phyloP scores from a whole-genome alignment of 2,888 invertebrate species.

The Tetragonisca angustula region DNA sequence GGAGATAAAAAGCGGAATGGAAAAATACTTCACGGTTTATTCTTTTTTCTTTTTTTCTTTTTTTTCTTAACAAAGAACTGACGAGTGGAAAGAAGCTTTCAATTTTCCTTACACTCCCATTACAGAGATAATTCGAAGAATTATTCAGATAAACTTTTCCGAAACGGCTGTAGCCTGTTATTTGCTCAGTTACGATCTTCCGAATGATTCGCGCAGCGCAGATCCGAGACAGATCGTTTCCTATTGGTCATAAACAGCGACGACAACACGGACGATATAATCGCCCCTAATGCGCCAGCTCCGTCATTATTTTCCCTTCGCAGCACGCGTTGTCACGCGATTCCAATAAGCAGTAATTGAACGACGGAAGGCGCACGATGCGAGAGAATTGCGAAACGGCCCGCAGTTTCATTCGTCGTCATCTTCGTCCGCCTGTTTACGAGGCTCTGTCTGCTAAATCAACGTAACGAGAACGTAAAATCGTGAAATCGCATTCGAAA shows the following conservation, averaged over 20 bases:
- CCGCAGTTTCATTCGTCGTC: background rate
- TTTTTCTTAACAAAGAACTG: too few relatives aligned
- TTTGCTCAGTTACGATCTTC: background rate
- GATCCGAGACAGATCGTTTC: background rate
- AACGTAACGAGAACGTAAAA: conserved; percentile 22
- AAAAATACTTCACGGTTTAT: background rate
- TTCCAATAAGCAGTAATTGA: conserved; percentile 17
- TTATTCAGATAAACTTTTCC: too few relatives aligned
- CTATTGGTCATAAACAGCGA: background rate
- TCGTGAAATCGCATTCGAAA: conserved; percentile 39
- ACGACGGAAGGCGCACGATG: background rate
- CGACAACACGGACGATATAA: background rate
- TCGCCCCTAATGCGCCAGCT: background rate
- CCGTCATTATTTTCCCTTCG: background rate
- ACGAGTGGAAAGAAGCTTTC: background rate
- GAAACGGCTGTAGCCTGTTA: too few relatives aligned
- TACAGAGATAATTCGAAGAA: too few relatives aligned
- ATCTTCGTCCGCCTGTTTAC: conserved; percentile 18
- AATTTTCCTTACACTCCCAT: too few relatives aligned
- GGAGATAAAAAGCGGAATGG: background rate
- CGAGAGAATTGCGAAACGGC: conserved; percentile 10
- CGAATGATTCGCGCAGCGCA: background rate
- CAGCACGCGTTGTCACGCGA: background rate
- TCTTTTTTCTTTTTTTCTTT: background rate
- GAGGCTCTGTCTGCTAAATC: background rate